These are phyloP conservation scores for Eurytoma adleriae DNA, from an alignment of 2,888 invertebrate species.

Conservation along the genomic window DNA sequence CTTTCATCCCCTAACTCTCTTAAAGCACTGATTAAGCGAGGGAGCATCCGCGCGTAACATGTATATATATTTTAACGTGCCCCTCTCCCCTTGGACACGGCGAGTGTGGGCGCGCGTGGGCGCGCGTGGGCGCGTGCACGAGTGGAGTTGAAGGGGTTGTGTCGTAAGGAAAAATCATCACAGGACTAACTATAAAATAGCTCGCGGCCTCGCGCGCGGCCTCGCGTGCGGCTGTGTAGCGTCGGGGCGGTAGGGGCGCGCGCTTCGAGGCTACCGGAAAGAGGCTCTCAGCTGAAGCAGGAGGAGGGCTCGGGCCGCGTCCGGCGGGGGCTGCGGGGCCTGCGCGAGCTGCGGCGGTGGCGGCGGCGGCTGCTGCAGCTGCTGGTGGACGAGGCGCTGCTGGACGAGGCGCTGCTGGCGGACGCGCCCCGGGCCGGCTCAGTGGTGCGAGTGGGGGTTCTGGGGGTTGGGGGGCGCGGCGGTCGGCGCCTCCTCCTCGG, in stretches of 20 bases:
- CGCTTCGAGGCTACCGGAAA: background rate
- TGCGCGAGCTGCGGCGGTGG: background rate
- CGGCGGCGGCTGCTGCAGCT: background rate
- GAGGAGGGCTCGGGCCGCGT: slow-evolving; percentile 17
- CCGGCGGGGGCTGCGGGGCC: background rate
- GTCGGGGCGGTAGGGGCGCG: background rate
- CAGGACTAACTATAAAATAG: slow-evolving; percentile 76
- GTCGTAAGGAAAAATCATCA: slow-evolving; percentile 74
- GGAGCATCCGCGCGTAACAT: slow-evolving; percentile 69
- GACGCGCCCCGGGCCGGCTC: slow-evolving; percentile 49
- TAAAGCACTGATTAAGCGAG: slow-evolving; percentile 76
- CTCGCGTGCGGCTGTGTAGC: background rate
- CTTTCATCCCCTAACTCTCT: slow-evolving; percentile 63
- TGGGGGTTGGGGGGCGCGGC: slow-evolving; percentile 32
- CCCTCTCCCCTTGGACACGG: slow-evolving; percentile 72
- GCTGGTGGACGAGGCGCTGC: slow-evolving; percentile 9
- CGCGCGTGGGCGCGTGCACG: background rate
- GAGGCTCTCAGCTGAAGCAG: slow-evolving; percentile 37
- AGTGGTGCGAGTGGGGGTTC: slow-evolving; percentile 51
- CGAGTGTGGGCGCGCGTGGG: slow-evolving; percentile 37
- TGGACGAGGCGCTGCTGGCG: slow-evolving; percentile 11
- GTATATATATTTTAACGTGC: slow-evolving; percentile 69
- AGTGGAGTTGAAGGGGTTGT: slow-evolving; percentile 56
- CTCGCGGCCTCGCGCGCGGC: slow-evolving; percentile 64
- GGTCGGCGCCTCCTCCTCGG: slow-evolving; percentile 81